Base-by-base conservation (phyloP, 23 tunicate species). In the Oikopleura vanhoeffeni region DNA sequence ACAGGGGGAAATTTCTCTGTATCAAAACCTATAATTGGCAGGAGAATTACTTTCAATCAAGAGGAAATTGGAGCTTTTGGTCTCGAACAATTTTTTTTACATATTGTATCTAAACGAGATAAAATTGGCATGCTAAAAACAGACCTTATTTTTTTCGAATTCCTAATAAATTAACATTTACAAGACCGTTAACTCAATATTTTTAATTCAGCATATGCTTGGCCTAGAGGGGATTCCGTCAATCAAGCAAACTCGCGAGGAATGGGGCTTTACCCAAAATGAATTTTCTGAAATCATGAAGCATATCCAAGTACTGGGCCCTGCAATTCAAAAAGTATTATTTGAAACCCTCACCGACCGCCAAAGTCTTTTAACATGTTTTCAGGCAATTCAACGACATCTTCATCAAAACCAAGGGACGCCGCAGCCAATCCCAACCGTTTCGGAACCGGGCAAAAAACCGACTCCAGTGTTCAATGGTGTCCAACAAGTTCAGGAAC, bases 321-420 rank as follows among this genome's bases (percentile, higher is more conserved):
- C 79, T 3, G 79, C 79, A 4, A 71, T 71, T 32, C 79, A 71
- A 71, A 71, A 71, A 38, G 79, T 71, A 71, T 30, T 71, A 71
- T 71, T 71, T 71, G 34, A n/a, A n/a, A n/a, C n/a, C n/a, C n/a
- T n/a, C n/a, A n/a, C n/a, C n/a, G n/a, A n/a, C n/a, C n/a, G n/a
- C n/a, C n/a, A n/a, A n/a, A n/a, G n/a, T n/a, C n/a, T n/a, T n/a
- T n/a, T n/a, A n/a, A n/a, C n/a, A n/a, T 49, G 8, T 8, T 28
- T 71, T 30, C 27, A 71, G 79, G 79, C 79, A 18, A 71, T 71
- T 2, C 79, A 71, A 71, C 79, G 79, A 28, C 79, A 71, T 71
- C 38, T 71, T 8, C 64, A 49, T 38, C 79, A 71, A 71, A 71
- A 71, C 79, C 79, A 49, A 49, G 32, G 32, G 36, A 71, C 27